Percentiles rank a stretch among this genome's conserved stretches.
These are phyloP conservation scores for Colletes collaris DNA, from an alignment of 2,888 invertebrate genomes.

Conservation along the genomic window DNA sequence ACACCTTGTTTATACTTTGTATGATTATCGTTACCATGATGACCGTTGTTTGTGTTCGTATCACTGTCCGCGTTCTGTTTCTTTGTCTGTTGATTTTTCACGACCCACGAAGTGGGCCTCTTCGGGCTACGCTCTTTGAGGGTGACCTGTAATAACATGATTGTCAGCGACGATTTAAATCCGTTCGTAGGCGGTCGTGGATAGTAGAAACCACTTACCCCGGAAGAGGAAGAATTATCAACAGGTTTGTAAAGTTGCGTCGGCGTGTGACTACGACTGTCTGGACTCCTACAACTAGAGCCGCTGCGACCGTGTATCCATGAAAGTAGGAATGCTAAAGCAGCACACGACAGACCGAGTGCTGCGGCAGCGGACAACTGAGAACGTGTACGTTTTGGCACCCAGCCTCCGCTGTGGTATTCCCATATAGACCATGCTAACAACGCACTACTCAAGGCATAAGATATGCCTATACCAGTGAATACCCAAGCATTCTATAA, in stretches of 20 bases:
- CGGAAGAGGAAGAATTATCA: slow-evolving; percentile 81
- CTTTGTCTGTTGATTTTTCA: slow-evolving; percentile 76
- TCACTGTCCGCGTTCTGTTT: slow-evolving; percentile 75
- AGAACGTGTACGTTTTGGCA: slow-evolving; percentile 89
- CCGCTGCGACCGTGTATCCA: slow-evolving; percentile 79
- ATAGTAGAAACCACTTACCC: slow-evolving; percentile 68
- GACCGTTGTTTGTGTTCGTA: slow-evolving; percentile 72
- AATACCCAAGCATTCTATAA: slow-evolving; percentile 89
- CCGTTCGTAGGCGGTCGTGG: background rate
- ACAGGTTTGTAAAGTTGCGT: slow-evolving; percentile 81
- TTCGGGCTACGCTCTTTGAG: slow-evolving; percentile 79
- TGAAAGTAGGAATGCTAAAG: slow-evolving; percentile 79
- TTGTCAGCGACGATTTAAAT: background rate
- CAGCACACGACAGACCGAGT: slow-evolving; percentile 79
- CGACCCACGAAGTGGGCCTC: slow-evolving; percentile 76
- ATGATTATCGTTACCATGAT: slow-evolving; percentile 71
- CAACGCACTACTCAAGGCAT: slow-evolving; percentile 87
- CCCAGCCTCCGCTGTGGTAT: slow-evolving; percentile 87
- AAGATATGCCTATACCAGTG: slow-evolving; percentile 89
- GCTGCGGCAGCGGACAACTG: slow-evolving; percentile 84
- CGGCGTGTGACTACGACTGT: slow-evolving; percentile 75
- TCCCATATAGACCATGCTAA: slow-evolving; percentile 88
- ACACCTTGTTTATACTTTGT: slow-evolving; percentile 73
- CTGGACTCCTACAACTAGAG: slow-evolving; percentile 72
- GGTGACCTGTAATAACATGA: slow-evolving; percentile 71